These are phyloP conservation scores for Sterna hirundo DNA, from an alignment of 2,113 vertebrate genomes.

Conservation along the genomic window DNA sequence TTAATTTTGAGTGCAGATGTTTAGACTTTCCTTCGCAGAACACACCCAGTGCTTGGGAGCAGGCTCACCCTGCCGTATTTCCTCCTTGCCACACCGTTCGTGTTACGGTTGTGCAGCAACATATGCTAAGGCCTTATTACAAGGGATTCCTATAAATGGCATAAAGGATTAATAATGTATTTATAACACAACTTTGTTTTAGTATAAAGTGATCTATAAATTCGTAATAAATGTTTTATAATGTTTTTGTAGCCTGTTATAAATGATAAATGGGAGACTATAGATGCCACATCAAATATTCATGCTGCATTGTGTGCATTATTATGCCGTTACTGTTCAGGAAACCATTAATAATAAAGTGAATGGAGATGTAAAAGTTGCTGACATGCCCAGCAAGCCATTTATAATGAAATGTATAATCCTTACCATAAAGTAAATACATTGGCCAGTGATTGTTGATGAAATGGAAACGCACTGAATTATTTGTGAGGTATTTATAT, in stretches of 20 bases:
- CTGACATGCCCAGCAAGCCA: slow-evolving; percentile 66
- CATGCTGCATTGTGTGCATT: slow-evolving; percentile 69
- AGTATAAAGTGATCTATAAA: slow-evolving; percentile 80
- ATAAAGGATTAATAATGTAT: slow-evolving; percentile 80
- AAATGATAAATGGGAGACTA: slow-evolving; percentile 80
- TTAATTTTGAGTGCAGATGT: slow-evolving; percentile 47
- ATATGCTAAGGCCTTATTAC: slow-evolving; percentile 65
- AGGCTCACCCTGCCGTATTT: not conserved
- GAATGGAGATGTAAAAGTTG: slow-evolving; percentile 73
- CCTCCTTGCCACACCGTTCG: not conserved
- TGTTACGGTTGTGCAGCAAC: not conserved
- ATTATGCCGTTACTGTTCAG: slow-evolving; percentile 69
- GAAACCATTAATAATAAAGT: slow-evolving; percentile 81
- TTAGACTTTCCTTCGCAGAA: not conserved
- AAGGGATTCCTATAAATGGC: slow-evolving; percentile 71
- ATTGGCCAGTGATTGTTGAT: slow-evolving; percentile 58
- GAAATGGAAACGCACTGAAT: slow-evolving; percentile 58
- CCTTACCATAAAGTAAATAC: slow-evolving; percentile 68
- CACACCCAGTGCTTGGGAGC: not conserved
- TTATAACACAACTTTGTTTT: slow-evolving; percentile 77
- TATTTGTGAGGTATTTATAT: slow-evolving; percentile 69
- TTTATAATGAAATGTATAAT: slow-evolving; percentile 77
- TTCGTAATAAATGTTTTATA: slow-evolving; percentile 84
- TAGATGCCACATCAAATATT: slow-evolving; percentile 82
- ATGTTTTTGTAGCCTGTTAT: slow-evolving; percentile 85